A percentile compares a stretch with the other conserved stretches of the same genome.
Conservation (phyloP, 2,113 vertebrate genomes). For the Acanthisitta chloris region DNA sequence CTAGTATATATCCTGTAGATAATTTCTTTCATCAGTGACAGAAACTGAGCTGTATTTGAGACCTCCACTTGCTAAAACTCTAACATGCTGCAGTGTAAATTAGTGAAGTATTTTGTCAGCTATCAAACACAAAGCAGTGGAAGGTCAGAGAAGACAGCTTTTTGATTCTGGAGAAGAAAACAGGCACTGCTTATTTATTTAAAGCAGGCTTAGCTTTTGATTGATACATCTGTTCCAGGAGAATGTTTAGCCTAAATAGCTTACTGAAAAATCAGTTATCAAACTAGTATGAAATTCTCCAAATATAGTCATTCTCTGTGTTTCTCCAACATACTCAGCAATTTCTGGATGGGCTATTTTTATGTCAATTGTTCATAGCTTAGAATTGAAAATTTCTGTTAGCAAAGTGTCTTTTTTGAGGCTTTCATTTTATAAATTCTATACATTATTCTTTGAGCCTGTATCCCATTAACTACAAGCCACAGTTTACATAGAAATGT, state of each 20-base stretch:
- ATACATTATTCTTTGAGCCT: not conserved
- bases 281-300: slow-evolving; percentile 5
- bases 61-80: not conserved
- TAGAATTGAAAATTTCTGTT: slow-evolving; percentile 7
- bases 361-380: not conserved
- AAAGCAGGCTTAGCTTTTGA: slow-evolving; percentile 33
- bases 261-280: slow-evolving; percentile 18
- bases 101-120: not conserved
- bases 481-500: slow-evolving; percentile 30
- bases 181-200: slow-evolving; percentile 9
- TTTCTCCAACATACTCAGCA: not conserved
- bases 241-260: slow-evolving; percentile 27
- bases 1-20: not conserved
- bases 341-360: slow-evolving; percentile 9
- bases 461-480: not conserved
- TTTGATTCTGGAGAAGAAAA: slow-evolving; percentile 26
- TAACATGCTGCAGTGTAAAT: not conserved
- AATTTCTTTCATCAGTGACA: slow-evolving; percentile 10
- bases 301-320: not conserved
- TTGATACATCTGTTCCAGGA: slow-evolving; percentile 14
- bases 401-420: not conserved
- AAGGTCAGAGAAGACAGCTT: not conserved
- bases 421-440: not conserved
- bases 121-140: not conserved
- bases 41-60: slow-evolving; percentile 16